phyloP scores from a whole-genome alignment of 2,113 vertebrate genomes.

The Tragelaphus strepsiceros region DNA sequence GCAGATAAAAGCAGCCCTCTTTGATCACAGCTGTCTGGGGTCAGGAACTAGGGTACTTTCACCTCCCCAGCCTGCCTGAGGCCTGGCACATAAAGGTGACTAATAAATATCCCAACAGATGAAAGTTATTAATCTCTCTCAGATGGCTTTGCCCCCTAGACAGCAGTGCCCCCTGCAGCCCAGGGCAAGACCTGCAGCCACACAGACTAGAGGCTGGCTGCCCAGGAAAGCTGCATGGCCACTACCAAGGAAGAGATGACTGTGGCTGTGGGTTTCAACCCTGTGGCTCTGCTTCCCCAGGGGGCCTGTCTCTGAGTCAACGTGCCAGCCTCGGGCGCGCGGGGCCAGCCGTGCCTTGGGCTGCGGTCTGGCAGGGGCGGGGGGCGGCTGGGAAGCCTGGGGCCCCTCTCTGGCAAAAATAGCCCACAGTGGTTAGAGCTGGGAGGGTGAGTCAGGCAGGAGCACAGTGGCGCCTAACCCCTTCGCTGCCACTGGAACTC shows the following conservation, averaged over 20 bases:
- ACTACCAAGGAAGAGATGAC: slow-evolving; percentile 47
- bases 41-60: not conserved
- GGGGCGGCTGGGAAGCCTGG: slow-evolving; percentile 69
- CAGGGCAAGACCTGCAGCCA: not conserved
- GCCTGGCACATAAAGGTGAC: not conserved
- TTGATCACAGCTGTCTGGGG: not conserved
- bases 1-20: not conserved
- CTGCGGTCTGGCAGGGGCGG: slow-evolving; percentile 73
- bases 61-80: not conserved
- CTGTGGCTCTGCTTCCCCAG: slow-evolving; percentile 34
- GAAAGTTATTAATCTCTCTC: not conserved
- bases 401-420: slow-evolving; percentile 77
- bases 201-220: not conserved
- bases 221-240: not conserved
- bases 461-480: slow-evolving; percentile 64
- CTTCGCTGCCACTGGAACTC: slow-evolving; percentile 62
- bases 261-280: slow-evolving; percentile 52
- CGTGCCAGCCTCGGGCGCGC: not conserved
- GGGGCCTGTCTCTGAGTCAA: slow-evolving; percentile 64
- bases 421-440: slow-evolving; percentile 73
- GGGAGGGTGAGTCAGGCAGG: slow-evolving; percentile 70
- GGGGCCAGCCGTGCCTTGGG: slow-evolving; percentile 60
- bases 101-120: not conserved
- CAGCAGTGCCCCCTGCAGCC: not conserved
- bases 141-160: not conserved